Evolutionary conservation across 2,113 vertebrate species (phyloP).

Genomic region (Pteropus alecto): DNA sequence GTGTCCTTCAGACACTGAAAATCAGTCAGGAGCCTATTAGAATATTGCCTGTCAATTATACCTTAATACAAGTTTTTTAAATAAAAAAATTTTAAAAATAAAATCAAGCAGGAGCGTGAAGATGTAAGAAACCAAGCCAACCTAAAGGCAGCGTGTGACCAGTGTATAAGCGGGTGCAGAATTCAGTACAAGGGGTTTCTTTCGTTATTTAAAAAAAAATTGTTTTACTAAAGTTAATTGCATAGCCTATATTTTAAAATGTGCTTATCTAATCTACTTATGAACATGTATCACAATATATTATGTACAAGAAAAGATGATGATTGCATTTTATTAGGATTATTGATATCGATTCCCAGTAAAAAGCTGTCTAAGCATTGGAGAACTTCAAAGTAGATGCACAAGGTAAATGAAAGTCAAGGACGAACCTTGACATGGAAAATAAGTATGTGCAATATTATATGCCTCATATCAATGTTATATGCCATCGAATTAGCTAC

Average conservation of each 20-base stretch:
- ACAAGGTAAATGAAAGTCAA: background rate
- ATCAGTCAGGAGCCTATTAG: background rate
- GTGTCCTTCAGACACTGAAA: background rate
- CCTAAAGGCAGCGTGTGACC: background rate
- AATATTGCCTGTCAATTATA: background rate
- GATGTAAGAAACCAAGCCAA: background rate
- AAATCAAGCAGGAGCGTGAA: background rate
- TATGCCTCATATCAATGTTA: background rate
- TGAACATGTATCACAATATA: background rate
- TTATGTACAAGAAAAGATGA: background rate
- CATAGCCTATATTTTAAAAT: background rate
- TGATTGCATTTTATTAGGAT: background rate
- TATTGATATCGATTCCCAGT: background rate
- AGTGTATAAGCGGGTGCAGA: background rate
- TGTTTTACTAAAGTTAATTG: background rate
- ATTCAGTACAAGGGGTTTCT: background rate
- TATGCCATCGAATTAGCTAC: background rate
- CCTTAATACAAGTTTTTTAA: background rate
- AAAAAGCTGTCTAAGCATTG: background rate
- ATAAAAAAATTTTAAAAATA: background rate
- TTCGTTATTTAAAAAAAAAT: background rate
- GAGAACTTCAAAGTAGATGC: background rate
- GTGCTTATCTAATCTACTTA: background rate
- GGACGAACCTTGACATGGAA: background rate
- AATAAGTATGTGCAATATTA: fast-evolving